Conservation (phyloP, 2,113 vertebrate genomes). For the Onychorhynchus coronatus region DNA sequence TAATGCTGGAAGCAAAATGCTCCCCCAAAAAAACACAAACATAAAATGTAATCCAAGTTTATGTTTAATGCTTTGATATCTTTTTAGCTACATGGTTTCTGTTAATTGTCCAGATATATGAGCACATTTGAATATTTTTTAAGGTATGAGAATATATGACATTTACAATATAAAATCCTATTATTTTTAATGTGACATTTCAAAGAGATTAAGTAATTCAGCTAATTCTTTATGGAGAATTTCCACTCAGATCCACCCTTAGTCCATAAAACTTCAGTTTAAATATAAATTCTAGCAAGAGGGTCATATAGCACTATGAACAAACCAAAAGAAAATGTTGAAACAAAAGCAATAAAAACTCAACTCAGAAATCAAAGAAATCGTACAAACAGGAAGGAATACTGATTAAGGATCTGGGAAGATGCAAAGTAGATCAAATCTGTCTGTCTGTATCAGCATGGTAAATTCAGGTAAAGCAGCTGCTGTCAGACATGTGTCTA, state of each 20-base stretch:
- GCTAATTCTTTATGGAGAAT: neutral
- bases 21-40: neutral
- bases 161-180: neutral
- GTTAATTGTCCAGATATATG: neutral
- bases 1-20: neutral
- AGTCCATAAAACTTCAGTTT: neutral
- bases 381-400: neutral
- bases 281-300: neutral
- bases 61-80: neutral
- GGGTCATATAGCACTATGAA: neutral
- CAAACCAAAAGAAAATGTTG: neutral
- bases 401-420: neutral
- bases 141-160: neutral
- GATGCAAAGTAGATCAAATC: neutral
- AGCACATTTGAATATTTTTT: neutral
- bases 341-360: neutral
- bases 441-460: neutral
- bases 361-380: neutral
- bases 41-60: neutral
- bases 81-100: neutral
- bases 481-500: neutral
- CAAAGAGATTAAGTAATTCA: neutral
- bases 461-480: neutral
- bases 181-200: neutral
- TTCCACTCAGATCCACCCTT: neutral